A percentile compares a stretch with the other conserved stretches of the same genome.
These are phyloP conservation scores for Nycticryphes semicollaris DNA, from an alignment of 2,113 vertebrate species.

Conservation along the genomic window DNA sequence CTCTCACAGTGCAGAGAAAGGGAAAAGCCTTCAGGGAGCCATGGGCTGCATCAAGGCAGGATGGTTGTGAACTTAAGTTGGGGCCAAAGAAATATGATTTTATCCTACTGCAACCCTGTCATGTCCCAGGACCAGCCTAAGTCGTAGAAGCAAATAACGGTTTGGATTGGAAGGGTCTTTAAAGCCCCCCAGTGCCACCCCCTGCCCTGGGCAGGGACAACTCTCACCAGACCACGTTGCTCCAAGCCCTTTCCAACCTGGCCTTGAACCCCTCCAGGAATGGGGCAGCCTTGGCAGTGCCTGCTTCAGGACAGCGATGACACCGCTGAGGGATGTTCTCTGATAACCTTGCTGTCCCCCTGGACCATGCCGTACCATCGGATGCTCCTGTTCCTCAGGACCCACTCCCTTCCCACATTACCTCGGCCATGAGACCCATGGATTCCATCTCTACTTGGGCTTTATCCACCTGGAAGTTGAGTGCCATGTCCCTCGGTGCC, in stretches of 20 bases:
- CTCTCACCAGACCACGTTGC: too few relatives aligned
- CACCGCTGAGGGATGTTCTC: fast-evolving
- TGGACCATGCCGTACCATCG: fast-evolving
- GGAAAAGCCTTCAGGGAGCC: neutral
- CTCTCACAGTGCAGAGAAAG: neutral
- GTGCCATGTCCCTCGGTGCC: fast-evolving
- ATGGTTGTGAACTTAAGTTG: neutral
- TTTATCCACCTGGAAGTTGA: neutral
- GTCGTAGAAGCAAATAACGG: neutral
- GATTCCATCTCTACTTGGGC: neutral
- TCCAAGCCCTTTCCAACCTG: too few relatives aligned
- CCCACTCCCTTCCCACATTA: fast-evolving
- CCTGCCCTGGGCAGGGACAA: too few relatives aligned
- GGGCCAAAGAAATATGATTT: neutral
- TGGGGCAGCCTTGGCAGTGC: neutral
- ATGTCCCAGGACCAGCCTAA: neutral
- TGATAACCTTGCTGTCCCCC: too few relatives aligned
- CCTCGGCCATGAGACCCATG: neutral
- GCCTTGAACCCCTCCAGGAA: too few relatives aligned
- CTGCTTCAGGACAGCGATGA: neutral
- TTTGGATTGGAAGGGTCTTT: too few relatives aligned
- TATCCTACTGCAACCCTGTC: neutral
- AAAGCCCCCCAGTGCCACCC: too few relatives aligned
- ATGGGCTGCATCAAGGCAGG: neutral
- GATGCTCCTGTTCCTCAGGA: neutral